Base-by-base conservation (phyloP, 2,888 invertebrate genomes). In the Hedychridium roseum region DNA sequence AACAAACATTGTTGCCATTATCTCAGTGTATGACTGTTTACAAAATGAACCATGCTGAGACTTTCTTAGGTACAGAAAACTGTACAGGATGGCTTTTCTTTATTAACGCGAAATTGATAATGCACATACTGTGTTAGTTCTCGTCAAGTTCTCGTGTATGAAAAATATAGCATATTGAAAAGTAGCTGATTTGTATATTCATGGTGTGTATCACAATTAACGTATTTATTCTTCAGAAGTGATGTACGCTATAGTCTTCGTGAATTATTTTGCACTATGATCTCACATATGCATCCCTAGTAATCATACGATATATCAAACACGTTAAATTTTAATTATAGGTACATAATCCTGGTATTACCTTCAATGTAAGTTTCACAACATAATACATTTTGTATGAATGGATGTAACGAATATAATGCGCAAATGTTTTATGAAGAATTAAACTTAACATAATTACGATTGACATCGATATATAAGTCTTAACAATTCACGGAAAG, bases 401-500 rank as follows among this genome's bases (percentile, higher is more conserved):
- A 49, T 45, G 38, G 62, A 65, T 60, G 62, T 50, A 70, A 67
- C 59, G 54, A 52, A 54, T 63, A 63, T 60, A 66, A 67, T 55
- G 58, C 60, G 60, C 54, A 35, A 45, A 56, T 57, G 57, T 65
- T 64, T 70, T 64, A 59, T 54, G 60, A 60, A 60, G 57, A 62
- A 50, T 63, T 60, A 74, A 73, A 74, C 70, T 70, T 63, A 74
- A 74, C 69, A 56, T 60, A 71, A 66, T 67, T 58, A 66, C 64
- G 69, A 71, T 66, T 65, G 62, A 70, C 68, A 68, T 66, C 68
- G 63, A 72, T 70, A 71, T 72, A 64, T 68, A 73, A 74, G 77
- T 76, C 76, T 75, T 74, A 76, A 76, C 74, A 75, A 73, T 76
- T 77, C 71, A 75, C 76, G 76, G 74, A 74, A 72, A 71, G 70